phyloP scores from a whole-genome alignment of 2,797 vertebrate species.

The Lacerta agilis region DNA sequence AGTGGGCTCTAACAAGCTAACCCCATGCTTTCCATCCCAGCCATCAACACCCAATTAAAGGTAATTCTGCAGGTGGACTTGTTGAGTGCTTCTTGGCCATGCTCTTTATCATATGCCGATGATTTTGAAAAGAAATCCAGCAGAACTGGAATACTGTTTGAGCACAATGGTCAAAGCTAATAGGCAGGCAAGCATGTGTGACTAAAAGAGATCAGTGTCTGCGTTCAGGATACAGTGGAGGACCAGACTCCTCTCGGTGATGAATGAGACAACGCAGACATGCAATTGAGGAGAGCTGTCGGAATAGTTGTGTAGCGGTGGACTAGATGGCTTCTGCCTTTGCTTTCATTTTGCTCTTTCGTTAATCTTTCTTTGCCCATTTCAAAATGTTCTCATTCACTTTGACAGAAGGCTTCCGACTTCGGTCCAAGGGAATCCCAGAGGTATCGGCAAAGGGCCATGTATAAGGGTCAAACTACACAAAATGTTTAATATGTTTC shows the following conservation, averaged over 20 bases:
- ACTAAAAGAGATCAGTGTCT: not conserved
- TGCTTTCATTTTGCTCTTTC: not conserved
- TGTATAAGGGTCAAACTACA: too few relatives aligned
- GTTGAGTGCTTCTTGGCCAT: not conserved
- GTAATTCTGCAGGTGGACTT: not conserved
- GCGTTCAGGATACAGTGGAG: not conserved
- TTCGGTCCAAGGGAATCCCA: not conserved
- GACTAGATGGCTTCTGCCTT: too few relatives aligned
- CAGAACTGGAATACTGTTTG: not conserved
- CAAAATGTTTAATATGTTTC: too few relatives aligned
- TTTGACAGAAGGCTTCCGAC: not conserved
- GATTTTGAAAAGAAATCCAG: not conserved
- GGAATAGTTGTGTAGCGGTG: not conserved
- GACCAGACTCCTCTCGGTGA: not conserved
- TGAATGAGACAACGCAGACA: not conserved
- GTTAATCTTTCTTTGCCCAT: not conserved
- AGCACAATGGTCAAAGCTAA: not conserved
- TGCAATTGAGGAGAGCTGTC: not conserved
- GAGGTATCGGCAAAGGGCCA: not conserved
- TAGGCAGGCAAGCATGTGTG: not conserved
- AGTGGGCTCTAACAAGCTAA: accelerated
- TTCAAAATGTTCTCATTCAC: not conserved
- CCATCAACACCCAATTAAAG: not conserved
- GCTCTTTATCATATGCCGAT: not conserved
- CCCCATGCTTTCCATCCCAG: not conserved